These are phyloP conservation scores for Cerceris ruficornis DNA, from an alignment of 2,888 invertebrate species.

Conservation along the genomic window DNA sequence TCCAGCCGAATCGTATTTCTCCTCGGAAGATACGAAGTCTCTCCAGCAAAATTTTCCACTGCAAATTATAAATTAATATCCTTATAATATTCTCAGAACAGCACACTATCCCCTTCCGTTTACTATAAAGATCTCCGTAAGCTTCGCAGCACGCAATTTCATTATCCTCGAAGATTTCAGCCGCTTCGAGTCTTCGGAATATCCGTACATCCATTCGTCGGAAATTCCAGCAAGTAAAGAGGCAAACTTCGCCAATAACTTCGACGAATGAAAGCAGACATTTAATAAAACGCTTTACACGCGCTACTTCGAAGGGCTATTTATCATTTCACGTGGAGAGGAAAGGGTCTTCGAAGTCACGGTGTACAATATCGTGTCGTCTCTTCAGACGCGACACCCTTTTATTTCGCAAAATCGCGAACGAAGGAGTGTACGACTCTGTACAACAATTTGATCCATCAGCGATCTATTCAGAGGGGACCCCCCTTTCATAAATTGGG, in stretches of 20 bases:
- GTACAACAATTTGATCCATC: constrained; percentile 51
- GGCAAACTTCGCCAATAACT: not conserved
- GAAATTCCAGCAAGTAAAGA: not conserved
- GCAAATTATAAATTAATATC: too few species aligned
- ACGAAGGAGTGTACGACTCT: constrained; percentile 7
- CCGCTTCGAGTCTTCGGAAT: not conserved
- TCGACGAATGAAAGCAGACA: not conserved
- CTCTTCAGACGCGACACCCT: not conserved
- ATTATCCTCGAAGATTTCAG: too few species aligned
- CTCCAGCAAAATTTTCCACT: too few species aligned
- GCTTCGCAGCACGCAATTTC: too few species aligned
- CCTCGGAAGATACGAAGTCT: too few species aligned
- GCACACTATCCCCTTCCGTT: too few species aligned
- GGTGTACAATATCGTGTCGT: not conserved
- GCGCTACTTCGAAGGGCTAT: not conserved
- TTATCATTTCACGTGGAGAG: not conserved
- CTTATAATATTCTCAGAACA: too few species aligned
- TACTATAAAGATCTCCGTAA: too few species aligned
- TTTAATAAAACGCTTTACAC: constrained; percentile 2
- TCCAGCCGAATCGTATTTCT: too few species aligned
- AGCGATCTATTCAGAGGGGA: constrained; percentile 39
- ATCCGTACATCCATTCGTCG: not conserved
- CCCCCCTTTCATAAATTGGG: constrained; percentile 48
- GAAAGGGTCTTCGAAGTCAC: not conserved
- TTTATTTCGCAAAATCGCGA: constrained; percentile 10